Conservation (phyloP, 35 echinoderm and acorn worm species). For the Apostichopus californicus region DNA sequence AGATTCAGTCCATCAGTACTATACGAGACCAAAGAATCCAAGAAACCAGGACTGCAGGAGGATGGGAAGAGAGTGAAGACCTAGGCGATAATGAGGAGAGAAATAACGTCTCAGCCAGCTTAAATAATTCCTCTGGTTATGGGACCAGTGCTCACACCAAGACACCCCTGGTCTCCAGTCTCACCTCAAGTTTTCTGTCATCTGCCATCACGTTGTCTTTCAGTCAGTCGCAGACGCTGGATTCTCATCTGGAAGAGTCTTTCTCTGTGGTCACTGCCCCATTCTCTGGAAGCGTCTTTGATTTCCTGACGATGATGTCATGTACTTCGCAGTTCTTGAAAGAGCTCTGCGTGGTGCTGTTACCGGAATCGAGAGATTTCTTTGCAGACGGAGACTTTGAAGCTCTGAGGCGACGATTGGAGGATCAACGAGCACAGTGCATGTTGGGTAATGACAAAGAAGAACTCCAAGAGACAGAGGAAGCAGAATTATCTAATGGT, state of each 20-base stretch:
- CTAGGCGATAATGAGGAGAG: neutral
- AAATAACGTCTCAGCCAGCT: neutral
- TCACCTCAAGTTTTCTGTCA: constrained; percentile 20
- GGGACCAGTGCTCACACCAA: constrained; percentile 21
- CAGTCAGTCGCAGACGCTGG: neutral
- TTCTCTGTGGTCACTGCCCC: constrained; percentile 15
- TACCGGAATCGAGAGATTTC: constrained; percentile 45
- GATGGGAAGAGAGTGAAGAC: neutral
- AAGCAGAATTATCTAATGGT: constrained; percentile 43
- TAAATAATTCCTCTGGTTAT: constrained; percentile 36
- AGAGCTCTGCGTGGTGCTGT: constrained; percentile 39
- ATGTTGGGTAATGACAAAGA: constrained; percentile 18
- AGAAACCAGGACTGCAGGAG: neutral
- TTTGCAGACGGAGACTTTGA: constrained; percentile 30
- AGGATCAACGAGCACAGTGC: neutral
- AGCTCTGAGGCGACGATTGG: neutral
- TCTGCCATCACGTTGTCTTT: neutral
- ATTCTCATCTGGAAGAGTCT: neutral
- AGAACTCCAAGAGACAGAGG: neutral
- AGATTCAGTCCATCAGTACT: constrained; percentile 2
- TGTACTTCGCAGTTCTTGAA: constrained; percentile 48
- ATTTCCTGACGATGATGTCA: constrained; percentile 56
- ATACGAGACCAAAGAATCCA: neutral
- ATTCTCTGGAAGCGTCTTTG: constrained; percentile 43
- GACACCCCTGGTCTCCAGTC: constrained; percentile 12